These are phyloP conservation scores for Tragelaphus imberbis DNA, from an alignment of 2,113 vertebrate species.

Conservation along the genomic window DNA sequence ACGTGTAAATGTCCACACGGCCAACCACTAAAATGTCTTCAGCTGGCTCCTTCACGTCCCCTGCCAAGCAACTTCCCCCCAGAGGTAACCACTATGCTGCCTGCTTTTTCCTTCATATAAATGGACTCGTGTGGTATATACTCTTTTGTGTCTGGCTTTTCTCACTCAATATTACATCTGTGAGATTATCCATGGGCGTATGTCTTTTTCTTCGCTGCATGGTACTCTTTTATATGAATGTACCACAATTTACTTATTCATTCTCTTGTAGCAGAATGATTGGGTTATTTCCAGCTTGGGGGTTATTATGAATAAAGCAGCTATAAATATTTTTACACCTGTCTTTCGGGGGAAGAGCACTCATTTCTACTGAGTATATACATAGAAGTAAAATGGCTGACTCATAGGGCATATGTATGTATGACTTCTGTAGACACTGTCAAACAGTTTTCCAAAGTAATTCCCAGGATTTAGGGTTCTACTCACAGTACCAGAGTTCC, in stretches of 20 bases:
- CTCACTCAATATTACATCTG: neutral
- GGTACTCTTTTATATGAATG: neutral
- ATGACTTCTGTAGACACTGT: neutral
- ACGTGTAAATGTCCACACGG: neutral
- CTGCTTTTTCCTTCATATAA: neutral
- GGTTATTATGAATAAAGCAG: neutral
- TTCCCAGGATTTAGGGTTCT: neutral
- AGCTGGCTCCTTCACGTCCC: neutral
- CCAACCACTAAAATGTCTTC: neutral
- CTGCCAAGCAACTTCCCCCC: neutral
- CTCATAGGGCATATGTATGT: neutral
- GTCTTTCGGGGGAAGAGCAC: neutral
- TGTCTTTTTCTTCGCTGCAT: neutral
- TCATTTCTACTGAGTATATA: neutral
- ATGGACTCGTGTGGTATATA: neutral
- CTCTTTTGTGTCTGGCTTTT: neutral
- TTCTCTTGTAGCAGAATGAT: neutral
- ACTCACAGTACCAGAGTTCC: neutral
- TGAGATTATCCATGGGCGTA: neutral
- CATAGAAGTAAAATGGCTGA: neutral
- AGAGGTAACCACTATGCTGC: neutral
- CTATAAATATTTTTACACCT: neutral
- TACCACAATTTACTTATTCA: neutral
- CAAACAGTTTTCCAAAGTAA: neutral
- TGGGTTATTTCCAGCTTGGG: neutral